A percentile compares a stretch with the other conserved stretches of the same genome.
phyloP scores from a whole-genome alignment of 2,113 vertebrate species.

The Albula goreensis region DNA sequence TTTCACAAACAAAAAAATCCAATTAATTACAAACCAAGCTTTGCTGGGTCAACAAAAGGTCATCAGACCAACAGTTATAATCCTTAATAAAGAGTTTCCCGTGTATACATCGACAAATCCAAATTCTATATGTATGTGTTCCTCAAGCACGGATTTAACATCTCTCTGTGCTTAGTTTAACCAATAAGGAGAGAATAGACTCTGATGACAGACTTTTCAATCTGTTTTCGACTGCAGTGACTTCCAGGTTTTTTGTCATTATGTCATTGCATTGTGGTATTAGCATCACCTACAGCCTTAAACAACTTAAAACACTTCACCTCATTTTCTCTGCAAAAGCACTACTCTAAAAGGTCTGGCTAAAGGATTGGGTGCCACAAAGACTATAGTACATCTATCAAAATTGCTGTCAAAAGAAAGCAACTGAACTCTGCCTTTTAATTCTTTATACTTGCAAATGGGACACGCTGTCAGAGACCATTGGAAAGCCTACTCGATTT shows the following conservation, averaged over 20 bases:
- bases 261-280: not conserved
- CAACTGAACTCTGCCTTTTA: not conserved
- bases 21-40: not conserved
- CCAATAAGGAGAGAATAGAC: not conserved
- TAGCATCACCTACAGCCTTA: too few relatives aligned
- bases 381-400: not conserved
- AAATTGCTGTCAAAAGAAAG: conserved; percentile 1
- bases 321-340: too few relatives aligned
- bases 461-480: not conserved
- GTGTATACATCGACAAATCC: too few relatives aligned
- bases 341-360: too few relatives aligned
- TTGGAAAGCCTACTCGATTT: not conserved
- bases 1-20: too few relatives aligned
- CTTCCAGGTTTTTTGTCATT: not conserved
- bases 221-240: not conserved
- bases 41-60: too few relatives aligned
- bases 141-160: not conserved
- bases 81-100: too few relatives aligned
- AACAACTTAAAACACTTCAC: too few relatives aligned
- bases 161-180: not conserved
- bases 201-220: not conserved
- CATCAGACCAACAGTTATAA: too few relatives aligned
- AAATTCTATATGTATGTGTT: not conserved
- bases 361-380: not conserved
- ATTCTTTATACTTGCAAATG: not conserved